Evolutionary conservation across 2,113 vertebrate species (phyloP), one percentile per base, ranked within the genome.

Genomic region (Astatotilapia flaviijosephi): DNA sequence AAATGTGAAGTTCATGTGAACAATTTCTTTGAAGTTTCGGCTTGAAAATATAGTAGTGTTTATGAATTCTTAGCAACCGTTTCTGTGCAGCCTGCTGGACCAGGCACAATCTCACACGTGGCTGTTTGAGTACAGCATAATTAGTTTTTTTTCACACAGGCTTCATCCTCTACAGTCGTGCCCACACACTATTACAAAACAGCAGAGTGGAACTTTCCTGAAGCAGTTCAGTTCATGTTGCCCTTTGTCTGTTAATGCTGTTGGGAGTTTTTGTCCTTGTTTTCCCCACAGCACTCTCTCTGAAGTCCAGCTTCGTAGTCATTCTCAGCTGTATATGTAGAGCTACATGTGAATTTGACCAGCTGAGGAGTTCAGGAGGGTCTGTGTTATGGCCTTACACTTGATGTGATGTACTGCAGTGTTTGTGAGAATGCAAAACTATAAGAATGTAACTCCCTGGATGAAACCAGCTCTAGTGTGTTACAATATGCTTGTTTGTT

Each of bases 161-260:
- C 40, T 79, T 79, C 2, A 2, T 70, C 26, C 19, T 88, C 65
- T 21, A 81, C 26, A 55, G 19, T 49, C 23, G 28, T 40, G 11
- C 82, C 87, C 79, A 89, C 87, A 75, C 84, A 86, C 75, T 79
- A 33, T 62, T 60, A 21, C 55, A 85, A 65, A 81, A 79, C 84
- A 73, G 9, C 13, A 49, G 35, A 55, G 42, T 54, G 19, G 54
- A 55, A 86, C 68, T 13, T 79, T 56, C 42, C 55, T 8, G 42
- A 77, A 77, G n/a, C 68, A 17, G 8, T 84, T 58, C 33, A 65
- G 60, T 13, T 65, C 40, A 9, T 31, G 47, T 58, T 15, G 21
- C 37, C 40, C 10, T 62, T 77, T 17, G n/a, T 62, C 45, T 42
- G 31, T 42, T 55, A 9, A 54, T 19, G 40, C 15, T 23, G n/a